Evolutionary conservation across 1,140 invertebrate genomes (phyloP).

Genomic region (Stenopsyche tienmushanensis): DNA sequence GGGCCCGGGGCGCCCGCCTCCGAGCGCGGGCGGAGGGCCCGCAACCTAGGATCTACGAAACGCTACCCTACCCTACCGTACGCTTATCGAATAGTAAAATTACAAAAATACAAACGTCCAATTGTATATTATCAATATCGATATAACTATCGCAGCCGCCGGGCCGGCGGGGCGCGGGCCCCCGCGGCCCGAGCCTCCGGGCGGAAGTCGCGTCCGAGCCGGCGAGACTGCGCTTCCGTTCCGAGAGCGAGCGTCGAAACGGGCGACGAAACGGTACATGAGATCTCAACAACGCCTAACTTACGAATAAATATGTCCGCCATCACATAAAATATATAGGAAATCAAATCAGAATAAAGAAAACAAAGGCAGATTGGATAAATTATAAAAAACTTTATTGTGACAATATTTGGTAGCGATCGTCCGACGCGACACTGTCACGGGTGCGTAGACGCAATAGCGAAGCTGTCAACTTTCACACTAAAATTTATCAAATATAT

Average conservation of each 20-base stretch:
- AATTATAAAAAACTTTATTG: constrained; percentile 40
- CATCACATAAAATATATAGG: constrained; percentile 36
- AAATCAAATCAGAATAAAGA: constrained; percentile 37
- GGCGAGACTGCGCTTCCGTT: too few species aligned
- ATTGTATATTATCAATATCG: constrained; percentile 39
- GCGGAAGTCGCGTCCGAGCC: too few species aligned
- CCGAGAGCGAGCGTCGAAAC: neutral
- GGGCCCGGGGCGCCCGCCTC: constrained; percentile 12
- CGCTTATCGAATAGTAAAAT: constrained; percentile 39
- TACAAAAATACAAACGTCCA: constrained; percentile 43
- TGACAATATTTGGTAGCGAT: constrained; percentile 42
- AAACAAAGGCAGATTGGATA: constrained; percentile 37
- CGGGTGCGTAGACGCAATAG: constrained; percentile 4
- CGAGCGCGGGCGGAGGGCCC: constrained; percentile 28
- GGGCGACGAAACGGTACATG: constrained; percentile 5
- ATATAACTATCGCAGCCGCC: too few species aligned
- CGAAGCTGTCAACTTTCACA: constrained; percentile 23
- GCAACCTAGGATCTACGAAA: constrained; percentile 28
- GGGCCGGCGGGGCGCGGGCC: too few species aligned
- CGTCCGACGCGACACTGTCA: constrained; percentile 29
- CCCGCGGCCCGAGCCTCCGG: too few species aligned
- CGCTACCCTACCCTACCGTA: constrained; percentile 38
- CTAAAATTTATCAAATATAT: constrained; percentile 28
- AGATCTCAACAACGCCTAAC: constrained; percentile 16
- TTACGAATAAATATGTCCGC: constrained; percentile 24